Evolutionary conservation across 2,888 invertebrate species (phyloP).

Genomic region (Polymixis flavicincta): DNA sequence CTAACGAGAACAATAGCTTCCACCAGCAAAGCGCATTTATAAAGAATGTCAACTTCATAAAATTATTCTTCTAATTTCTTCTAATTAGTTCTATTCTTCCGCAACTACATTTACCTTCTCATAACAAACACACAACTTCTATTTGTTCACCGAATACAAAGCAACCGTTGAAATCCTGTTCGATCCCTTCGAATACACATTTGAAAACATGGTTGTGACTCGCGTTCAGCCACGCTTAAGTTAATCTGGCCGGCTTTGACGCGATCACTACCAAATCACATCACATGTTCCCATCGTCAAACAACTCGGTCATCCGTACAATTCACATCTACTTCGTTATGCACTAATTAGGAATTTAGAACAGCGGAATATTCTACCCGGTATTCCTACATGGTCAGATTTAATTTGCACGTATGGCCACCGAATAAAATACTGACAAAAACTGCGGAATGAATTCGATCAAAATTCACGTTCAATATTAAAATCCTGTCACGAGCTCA

Average conservation of each 20-base stretch:
- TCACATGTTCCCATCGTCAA: constrained; percentile 64
- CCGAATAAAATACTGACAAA: constrained; percentile 38
- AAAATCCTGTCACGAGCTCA: constrained; percentile 66
- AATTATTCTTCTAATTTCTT: not conserved
- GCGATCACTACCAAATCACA: constrained; percentile 73
- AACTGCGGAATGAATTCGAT: constrained; percentile 49
- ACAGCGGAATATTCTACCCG: constrained; percentile 26
- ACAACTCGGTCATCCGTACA: constrained; percentile 16
- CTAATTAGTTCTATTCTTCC: no score
- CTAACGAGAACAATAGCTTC: not conserved
- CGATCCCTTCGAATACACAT: constrained; percentile 71
- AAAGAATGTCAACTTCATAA: not conserved
- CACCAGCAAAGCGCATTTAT: not conserved
- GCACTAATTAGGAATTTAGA: constrained; percentile 39
- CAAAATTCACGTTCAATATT: constrained; percentile 61
- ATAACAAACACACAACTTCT: constrained; percentile 54
- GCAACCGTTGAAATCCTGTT: constrained; percentile 68
- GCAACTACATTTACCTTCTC: constrained; percentile 27
- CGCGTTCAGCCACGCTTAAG: constrained; percentile 70
- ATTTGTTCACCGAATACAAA: constrained; percentile 62
- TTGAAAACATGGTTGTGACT: constrained; percentile 72
- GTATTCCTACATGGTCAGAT: not conserved
- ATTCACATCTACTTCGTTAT: constrained; percentile 19
- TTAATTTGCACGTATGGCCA: constrained; percentile 27
- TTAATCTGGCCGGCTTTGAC: constrained; percentile 74